Evolutionary conservation across 2,888 invertebrate species (phyloP), one percentile per base, ranked within the genome.

Genomic region (Drosophila flavopinicola): DNA sequence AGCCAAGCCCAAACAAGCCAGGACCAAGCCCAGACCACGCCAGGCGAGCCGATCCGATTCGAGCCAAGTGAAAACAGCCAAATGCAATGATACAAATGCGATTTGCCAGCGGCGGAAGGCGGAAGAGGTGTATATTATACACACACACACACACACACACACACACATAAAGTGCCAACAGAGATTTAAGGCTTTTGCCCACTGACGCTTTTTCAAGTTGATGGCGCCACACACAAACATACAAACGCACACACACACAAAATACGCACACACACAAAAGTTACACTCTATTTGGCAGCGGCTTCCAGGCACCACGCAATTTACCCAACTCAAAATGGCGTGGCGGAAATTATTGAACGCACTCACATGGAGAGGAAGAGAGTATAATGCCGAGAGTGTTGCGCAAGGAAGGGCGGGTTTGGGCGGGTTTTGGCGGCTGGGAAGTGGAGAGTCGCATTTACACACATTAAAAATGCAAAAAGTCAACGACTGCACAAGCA

Each of bases 281-380:
- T 82, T 85, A 85, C 80, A 85, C 75, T 85, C 83, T 80, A 80
- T 85, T 82, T 85, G 85, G 83, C 85, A 80, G 66, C 69, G 72
- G 63, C 75, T 29, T 41, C 30, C 52, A 63, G 75, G 74, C 65
- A 61, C 69, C 69, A 75, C 75, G 60, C 75, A 64, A 33, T 56
- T 59, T 65, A 80, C 80, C 80, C 80, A 78, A 74, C 85, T 80
- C 85, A 80, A 80, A 85, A 82, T 69, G 76, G 76, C 66, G 58
- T 70, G 61, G 75, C 79, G 85, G 80, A 80, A 80, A 80, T 85
- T 80, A 80, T 80, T 83, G 85, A 76, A 82, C 79, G 76, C 74
- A 85, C 63, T 69, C 78, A 69, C 45, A 64, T 48, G 58, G 32
- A 37, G 42, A 27, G 32, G 13, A 30, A 37, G 41, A 32, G 59